These are phyloP conservation scores for Melanargia galathea DNA, from an alignment of 2,888 invertebrate species.

Conservation along the genomic window DNA sequence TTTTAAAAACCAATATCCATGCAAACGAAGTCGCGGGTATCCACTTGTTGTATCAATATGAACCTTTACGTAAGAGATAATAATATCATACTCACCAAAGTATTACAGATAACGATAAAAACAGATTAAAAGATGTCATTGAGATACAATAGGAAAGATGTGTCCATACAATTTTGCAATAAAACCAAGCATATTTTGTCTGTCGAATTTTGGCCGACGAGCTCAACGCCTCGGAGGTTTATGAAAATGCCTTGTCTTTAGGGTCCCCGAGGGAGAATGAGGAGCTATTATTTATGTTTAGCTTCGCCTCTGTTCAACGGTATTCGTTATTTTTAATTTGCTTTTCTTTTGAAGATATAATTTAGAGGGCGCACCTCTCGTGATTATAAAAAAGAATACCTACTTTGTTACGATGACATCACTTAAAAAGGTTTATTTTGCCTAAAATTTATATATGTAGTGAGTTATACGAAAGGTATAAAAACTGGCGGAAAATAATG, in stretches of 20 bases:
- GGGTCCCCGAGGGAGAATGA: slow-evolving; percentile 28
- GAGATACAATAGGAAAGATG: neutral
- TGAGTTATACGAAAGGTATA: no score
- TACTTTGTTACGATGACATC: neutral
- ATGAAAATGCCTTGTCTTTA: slow-evolving; percentile 31
- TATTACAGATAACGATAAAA: no score
- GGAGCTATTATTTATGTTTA: slow-evolving; percentile 33
- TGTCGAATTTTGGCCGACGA: slow-evolving; percentile 28
- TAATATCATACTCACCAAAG: no score
- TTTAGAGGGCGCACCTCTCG: slow-evolving; percentile 12
- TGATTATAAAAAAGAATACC: neutral
- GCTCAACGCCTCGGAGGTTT: slow-evolving; percentile 28
- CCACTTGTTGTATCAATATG: no score
- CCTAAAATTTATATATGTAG: neutral
- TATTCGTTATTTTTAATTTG: slow-evolving; percentile 32
- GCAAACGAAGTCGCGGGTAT: no score
- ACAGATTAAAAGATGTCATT: neutral
- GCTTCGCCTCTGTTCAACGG: slow-evolving; percentile 27
- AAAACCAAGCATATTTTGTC: slow-evolving; percentile 16
- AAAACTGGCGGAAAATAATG: no score
- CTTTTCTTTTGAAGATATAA: slow-evolving; percentile 22
- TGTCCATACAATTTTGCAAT: slow-evolving; percentile 17
- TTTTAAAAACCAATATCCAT: no score
- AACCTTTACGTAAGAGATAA: no score
- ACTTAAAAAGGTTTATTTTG: neutral